A percentile compares a stretch with the other conserved stretches of the same genome.
Conservation (phyloP, 2,797 vertebrate genomes). For the Tenualosa ilisha region DNA sequence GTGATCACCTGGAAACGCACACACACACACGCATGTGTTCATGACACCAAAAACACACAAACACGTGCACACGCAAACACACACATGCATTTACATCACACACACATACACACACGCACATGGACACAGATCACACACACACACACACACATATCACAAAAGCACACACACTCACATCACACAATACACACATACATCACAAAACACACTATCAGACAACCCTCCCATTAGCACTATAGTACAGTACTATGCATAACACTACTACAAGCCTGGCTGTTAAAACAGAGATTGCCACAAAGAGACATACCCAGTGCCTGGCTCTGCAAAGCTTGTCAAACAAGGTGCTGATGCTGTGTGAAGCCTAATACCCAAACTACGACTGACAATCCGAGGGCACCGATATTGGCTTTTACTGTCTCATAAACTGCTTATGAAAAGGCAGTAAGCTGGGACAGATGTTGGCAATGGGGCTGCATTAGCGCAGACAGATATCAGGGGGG, state of each 20-base stretch:
- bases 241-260: neutral
- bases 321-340: conserved; percentile 3
- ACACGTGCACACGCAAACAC: neutral
- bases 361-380: neutral
- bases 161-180: neutral
- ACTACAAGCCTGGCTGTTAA: neutral
- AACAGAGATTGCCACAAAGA: neutral
- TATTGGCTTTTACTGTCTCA: conserved; percentile 13
- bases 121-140: neutral
- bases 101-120: neutral
- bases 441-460: conserved; percentile 21
- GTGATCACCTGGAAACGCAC: conserved; percentile 87
- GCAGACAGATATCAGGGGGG: neutral
- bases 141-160: neutral
- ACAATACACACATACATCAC: neutral
- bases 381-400: neutral
- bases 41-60: neutral
- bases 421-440: conserved; percentile 1
- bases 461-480: neutral
- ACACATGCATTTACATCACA: neutral
- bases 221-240: neutral
- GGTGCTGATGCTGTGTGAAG: neutral
- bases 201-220: neutral
- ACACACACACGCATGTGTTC: neutral
- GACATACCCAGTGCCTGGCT: neutral